Conservation (phyloP, 1,140 invertebrate genomes). For the Drosophila paulistorum region DNA sequence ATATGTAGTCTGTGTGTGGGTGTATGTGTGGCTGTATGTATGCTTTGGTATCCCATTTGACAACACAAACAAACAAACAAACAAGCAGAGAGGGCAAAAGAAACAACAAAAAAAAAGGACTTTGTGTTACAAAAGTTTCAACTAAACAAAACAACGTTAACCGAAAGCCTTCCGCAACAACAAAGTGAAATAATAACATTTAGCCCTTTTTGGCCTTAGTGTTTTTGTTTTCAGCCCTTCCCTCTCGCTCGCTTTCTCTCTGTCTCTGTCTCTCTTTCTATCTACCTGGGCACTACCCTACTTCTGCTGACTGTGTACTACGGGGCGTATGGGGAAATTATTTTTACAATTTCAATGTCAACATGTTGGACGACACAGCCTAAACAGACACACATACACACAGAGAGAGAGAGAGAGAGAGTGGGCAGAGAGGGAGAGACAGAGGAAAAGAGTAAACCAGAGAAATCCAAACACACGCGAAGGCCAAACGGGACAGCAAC, state of each 20-base stretch:
- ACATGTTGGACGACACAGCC: conserved; percentile 34
- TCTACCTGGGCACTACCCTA: too few relatives aligned
- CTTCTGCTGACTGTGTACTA: conserved; percentile 8
- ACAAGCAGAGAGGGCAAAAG: background rate
- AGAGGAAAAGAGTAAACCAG: background rate
- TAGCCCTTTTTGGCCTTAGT: conserved; percentile 60
- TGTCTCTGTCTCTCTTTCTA: background rate
- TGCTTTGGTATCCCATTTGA: conserved; percentile 8
- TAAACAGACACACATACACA: background rate
- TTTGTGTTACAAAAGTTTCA: conserved; percentile 55
- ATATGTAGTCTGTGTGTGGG: background rate
- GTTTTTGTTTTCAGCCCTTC: conserved; percentile 16
- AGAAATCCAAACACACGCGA: conserved; percentile 38
- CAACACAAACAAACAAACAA: background rate
- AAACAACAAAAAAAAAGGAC: conserved; percentile 46
- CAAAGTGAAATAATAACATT: conserved; percentile 36
- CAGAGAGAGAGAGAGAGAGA: background rate
- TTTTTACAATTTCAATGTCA: conserved; percentile 80
- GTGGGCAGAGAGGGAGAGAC: background rate
- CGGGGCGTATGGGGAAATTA: conserved; percentile 57
- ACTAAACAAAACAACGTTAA: conserved; percentile 24
- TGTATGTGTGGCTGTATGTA: background rate
- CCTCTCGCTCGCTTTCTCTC: conserved; percentile 15
- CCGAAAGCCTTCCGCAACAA: conserved; percentile 8
- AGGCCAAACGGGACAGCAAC: conserved; percentile 34